These are phyloP conservation scores for Lithobates pipiens DNA, from an alignment of 2,797 vertebrate genomes.

Conservation along the genomic window DNA sequence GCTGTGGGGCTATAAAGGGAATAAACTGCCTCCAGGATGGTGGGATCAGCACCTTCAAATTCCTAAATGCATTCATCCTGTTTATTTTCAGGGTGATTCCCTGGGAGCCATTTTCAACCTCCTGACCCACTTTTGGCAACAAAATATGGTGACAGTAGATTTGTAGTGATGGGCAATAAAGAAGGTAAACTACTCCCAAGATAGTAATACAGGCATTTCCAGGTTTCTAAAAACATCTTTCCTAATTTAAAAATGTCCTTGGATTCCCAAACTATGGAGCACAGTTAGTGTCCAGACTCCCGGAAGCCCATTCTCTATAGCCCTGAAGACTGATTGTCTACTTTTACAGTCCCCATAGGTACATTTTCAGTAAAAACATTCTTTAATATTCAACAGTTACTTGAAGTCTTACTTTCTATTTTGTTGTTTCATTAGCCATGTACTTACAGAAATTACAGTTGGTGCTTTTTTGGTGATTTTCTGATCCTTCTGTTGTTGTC, in stretches of 20 bases:
- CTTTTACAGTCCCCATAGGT: background rate
- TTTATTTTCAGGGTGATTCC: background rate
- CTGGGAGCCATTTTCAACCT: background rate
- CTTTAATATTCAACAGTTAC: background rate
- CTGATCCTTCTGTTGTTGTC: no score
- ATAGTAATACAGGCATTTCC: background rate
- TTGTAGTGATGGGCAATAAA: background rate
- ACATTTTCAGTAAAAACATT: background rate
- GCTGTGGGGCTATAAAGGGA: background rate
- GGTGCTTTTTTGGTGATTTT: no score
- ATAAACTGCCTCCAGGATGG: no score
- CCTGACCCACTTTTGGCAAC: background rate
- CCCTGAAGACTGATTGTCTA: background rate
- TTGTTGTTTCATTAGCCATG: background rate
- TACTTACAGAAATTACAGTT: background rate
- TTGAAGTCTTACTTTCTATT: no score
- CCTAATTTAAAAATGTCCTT: background rate
- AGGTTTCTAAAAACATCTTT: background rate
- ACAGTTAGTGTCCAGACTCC: background rate
- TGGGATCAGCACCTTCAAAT: no score
- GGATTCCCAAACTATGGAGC: background rate
- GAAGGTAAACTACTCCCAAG: background rate
- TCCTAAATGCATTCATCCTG: no score
- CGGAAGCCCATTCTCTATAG: background rate
- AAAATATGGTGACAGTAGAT: background rate